A percentile compares a stretch with the other conserved stretches of the same genome.
Conservation (phyloP, 64 coral and sea anemone species). For the Montipora cactus region DNA sequence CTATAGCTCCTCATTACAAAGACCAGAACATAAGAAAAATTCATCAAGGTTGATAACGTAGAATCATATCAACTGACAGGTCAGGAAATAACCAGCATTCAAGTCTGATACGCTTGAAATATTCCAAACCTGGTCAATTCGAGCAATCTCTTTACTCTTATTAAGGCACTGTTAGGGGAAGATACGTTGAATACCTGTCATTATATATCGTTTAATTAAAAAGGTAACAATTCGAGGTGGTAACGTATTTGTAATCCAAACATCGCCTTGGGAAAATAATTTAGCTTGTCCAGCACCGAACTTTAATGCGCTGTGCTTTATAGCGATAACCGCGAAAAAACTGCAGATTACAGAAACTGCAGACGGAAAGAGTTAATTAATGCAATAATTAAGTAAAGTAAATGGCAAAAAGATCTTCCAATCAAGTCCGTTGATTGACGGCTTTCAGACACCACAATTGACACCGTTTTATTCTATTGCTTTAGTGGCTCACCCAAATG, state of each 20-base stretch:
- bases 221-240: neutral
- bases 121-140: neutral
- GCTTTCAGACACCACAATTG: conserved; percentile 19
- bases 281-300: too few relatives aligned
- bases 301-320: neutral
- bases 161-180: neutral
- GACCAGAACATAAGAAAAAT: neutral
- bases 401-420: neutral
- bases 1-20: neutral
- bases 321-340: neutral
- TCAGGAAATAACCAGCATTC: conserved; percentile 16
- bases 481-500: neutral
- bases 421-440: neutral
- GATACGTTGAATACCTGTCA: conserved; percentile 1
- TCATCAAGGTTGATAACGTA: neutral
- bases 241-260: neutral
- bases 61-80: neutral
- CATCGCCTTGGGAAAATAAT: conserved; percentile 15
- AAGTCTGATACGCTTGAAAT: neutral
- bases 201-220: conserved; percentile 24
- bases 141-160: conserved; percentile 13
- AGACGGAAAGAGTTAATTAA: neutral
- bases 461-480: neutral
- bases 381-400: neutral
- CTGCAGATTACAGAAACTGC: neutral